A percentile compares a stretch with the other conserved stretches of the same genome.
Evolutionary conservation across 2,113 vertebrate genomes (phyloP).

Genomic region (Tichodroma muraria): DNA sequence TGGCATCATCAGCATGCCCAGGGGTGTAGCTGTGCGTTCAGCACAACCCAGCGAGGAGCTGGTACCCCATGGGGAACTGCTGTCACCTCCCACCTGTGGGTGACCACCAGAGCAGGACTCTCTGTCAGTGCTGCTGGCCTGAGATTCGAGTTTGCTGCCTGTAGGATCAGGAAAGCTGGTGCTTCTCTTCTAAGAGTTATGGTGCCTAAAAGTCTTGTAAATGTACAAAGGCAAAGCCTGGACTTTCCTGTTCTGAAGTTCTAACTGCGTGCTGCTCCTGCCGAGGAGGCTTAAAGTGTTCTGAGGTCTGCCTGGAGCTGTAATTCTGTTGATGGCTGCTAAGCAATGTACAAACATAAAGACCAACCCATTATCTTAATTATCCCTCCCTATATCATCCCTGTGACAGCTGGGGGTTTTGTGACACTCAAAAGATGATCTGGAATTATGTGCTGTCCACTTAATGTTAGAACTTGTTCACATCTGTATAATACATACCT

Average conservation of each 20-base stretch:
- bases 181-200: background rate
- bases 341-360: background rate
- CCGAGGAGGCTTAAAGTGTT: background rate
- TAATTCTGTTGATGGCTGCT: background rate
- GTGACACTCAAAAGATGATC: constrained; percentile 2
- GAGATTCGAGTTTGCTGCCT: background rate
- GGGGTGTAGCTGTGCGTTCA: background rate
- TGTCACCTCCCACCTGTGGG: background rate
- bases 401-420: background rate
- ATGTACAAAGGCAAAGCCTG: background rate
- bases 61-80: background rate
- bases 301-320: background rate
- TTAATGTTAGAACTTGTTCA: background rate
- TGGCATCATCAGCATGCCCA: background rate
- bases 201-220: background rate
- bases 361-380: constrained; percentile 22
- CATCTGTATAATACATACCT: background rate
- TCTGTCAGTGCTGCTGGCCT: background rate
- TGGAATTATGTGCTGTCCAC: constrained; percentile 33
- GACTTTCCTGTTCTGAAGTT: background rate
- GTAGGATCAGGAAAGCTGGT: background rate
- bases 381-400: background rate
- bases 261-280: background rate
- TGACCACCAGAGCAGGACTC: background rate
- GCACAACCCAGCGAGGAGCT: background rate